Percentiles rank a stretch among this genome's conserved stretches.
Conservation (phyloP, 1,140 invertebrate species). For the Theocolax elegans region DNA sequence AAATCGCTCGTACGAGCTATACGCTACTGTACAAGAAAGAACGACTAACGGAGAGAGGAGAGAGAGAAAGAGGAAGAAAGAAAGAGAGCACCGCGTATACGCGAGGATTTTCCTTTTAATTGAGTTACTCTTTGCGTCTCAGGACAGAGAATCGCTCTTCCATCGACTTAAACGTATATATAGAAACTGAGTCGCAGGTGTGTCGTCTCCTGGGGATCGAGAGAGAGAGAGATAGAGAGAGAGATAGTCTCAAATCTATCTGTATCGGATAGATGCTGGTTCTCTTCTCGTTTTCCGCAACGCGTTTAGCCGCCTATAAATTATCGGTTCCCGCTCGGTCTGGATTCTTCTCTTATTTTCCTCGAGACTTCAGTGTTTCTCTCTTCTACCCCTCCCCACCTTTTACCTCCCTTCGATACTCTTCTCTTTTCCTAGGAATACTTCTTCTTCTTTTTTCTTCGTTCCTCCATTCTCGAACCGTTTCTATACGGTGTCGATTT, state of each 20-base stretch:
- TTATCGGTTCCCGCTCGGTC: slow-evolving; percentile 29
- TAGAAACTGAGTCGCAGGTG: slow-evolving; percentile 10
- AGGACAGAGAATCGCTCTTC: not conserved
- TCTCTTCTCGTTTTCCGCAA: slow-evolving; percentile 28
- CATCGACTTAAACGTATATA: too few species aligned
- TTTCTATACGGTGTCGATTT: slow-evolving; percentile 2
- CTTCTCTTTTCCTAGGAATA: not conserved
- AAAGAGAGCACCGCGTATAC: not conserved
- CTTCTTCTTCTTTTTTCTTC: not conserved
- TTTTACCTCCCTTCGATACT: not conserved
- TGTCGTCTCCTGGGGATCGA: not conserved
- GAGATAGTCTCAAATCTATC: slow-evolving; percentile 19
- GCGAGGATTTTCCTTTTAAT: slow-evolving; percentile 33
- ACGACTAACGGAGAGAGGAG: not conserved
- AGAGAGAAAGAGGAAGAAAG: not conserved
- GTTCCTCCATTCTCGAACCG: slow-evolving; percentile 28
- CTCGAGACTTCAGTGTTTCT: not conserved
- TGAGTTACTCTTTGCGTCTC: slow-evolving; percentile 25
- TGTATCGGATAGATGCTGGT: slow-evolving; percentile 17
- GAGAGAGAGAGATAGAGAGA: not conserved
- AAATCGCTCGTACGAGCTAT: slow-evolving; percentile 28
- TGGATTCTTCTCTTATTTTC: slow-evolving; percentile 37
- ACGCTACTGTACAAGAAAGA: not conserved
- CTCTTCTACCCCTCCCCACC: not conserved
- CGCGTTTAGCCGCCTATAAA: slow-evolving; percentile 37